These are phyloP conservation scores for Todiramphus chloris DNA, from an alignment of 2,113 vertebrate species.

Conservation along the genomic window DNA sequence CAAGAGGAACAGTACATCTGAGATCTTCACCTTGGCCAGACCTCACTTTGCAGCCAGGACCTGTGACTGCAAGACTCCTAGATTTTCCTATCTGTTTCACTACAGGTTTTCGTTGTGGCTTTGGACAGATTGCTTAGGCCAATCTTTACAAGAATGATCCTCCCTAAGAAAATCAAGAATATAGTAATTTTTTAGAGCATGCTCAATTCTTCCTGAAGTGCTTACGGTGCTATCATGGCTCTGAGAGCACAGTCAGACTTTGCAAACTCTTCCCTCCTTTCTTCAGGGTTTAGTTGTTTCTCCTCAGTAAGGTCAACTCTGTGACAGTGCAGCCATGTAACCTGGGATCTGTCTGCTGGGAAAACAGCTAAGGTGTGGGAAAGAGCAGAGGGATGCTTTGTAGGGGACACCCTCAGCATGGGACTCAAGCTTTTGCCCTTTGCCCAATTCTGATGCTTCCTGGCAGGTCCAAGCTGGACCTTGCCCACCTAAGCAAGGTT, in stretches of 20 bases:
- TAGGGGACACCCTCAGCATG: fast-evolving
- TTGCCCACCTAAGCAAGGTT: not conserved
- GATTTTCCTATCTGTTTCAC: not conserved
- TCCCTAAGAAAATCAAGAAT: not conserved
- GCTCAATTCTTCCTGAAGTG: not conserved
- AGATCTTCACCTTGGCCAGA: not conserved
- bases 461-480: not conserved
- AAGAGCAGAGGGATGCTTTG: not conserved
- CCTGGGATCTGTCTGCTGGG: not conserved
- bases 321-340: fast-evolving
- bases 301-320: not conserved
- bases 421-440: not conserved
- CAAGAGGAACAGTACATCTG: not conserved
- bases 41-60: not conserved
- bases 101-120: not conserved
- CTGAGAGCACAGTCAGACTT: not conserved
- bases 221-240: not conserved
- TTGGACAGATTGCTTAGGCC: not conserved
- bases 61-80: not conserved
- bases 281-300: not conserved
- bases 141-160: not conserved
- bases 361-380: not conserved
- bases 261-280: not conserved
- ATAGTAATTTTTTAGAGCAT: not conserved
- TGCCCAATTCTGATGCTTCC: not conserved